Conservation (phyloP, 2,888 invertebrate genomes). For the Calameuta idolon region DNA sequence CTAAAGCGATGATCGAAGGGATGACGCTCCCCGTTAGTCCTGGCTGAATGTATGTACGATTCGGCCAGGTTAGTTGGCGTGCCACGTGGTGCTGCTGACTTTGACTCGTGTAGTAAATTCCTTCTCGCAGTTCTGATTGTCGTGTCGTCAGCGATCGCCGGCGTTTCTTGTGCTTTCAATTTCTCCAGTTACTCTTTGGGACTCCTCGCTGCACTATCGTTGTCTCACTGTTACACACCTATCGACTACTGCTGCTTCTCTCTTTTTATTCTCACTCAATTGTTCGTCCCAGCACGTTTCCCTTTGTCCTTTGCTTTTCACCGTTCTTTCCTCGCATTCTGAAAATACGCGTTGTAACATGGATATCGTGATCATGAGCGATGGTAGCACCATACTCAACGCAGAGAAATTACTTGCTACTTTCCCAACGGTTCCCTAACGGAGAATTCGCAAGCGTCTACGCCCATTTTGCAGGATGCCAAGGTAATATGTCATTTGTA, state of each 20-base stretch:
- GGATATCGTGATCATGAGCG: not conserved
- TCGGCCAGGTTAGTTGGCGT: not conserved
- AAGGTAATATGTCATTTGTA: not conserved
- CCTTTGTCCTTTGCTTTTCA: not conserved
- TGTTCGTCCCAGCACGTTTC: not conserved
- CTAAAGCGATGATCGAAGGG: constrained; percentile 25
- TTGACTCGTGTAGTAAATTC: not conserved
- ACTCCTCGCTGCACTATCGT: not conserved
- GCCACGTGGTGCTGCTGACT: not conserved
- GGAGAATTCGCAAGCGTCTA: not conserved
- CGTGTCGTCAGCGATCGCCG: not conserved
- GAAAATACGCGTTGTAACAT: not conserved
- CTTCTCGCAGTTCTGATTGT: not conserved
- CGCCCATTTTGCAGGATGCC: not conserved
- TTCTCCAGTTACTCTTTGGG: not conserved
- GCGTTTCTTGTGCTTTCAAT: not conserved
- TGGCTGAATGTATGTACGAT: not conserved
- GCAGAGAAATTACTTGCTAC: not conserved
- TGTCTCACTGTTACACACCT: not conserved
- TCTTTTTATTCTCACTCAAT: not conserved
- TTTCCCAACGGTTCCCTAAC: not conserved
- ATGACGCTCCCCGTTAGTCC: not conserved
- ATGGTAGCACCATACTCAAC: not conserved
- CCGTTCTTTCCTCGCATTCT: not conserved
- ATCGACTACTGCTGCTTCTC: not conserved